Evolutionary conservation across 1,140 invertebrate genomes (phyloP).

Genomic region (Nephila pilipes): DNA sequence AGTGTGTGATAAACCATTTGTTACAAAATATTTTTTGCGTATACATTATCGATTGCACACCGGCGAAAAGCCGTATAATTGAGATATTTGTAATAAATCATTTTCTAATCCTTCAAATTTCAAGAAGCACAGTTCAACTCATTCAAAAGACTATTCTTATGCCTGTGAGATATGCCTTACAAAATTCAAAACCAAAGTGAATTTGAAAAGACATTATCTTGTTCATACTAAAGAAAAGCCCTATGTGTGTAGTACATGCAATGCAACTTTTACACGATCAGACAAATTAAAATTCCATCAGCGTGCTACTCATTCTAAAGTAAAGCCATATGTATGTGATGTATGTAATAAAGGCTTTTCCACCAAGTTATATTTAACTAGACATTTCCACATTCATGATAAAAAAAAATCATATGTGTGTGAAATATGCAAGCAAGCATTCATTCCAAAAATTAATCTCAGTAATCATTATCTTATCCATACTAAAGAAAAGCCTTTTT

Average conservation of each 20-base stretch:
- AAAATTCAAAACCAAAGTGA: too few species aligned
- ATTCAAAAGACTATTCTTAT: too few species aligned
- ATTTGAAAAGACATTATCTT: not conserved
- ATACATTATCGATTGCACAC: not conserved
- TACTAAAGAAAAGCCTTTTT: not conserved
- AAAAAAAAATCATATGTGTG: not conserved
- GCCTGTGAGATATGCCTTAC: too few species aligned
- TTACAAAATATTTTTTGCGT: not conserved
- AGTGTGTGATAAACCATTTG: not conserved
- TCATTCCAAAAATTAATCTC: not conserved
- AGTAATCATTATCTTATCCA: not conserved
- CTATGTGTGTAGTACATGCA: not conserved
- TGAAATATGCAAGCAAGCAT: not conserved
- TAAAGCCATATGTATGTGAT: not conserved
- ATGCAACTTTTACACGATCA: not conserved
- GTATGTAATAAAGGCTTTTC: not conserved
- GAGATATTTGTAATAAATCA: not conserved
- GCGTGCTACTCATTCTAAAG: not conserved
- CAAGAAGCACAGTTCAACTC: not conserved
- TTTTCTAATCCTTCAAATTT: not conserved
- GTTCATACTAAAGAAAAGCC: not conserved
- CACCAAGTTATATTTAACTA: not conserved
- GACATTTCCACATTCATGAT: not conserved
- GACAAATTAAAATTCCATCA: not conserved
- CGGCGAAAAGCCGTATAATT: not conserved